Evolutionary conservation across 2,113 vertebrate species (phyloP), one percentile per base, ranked within the genome.

Genomic region (Vidua macroura): DNA sequence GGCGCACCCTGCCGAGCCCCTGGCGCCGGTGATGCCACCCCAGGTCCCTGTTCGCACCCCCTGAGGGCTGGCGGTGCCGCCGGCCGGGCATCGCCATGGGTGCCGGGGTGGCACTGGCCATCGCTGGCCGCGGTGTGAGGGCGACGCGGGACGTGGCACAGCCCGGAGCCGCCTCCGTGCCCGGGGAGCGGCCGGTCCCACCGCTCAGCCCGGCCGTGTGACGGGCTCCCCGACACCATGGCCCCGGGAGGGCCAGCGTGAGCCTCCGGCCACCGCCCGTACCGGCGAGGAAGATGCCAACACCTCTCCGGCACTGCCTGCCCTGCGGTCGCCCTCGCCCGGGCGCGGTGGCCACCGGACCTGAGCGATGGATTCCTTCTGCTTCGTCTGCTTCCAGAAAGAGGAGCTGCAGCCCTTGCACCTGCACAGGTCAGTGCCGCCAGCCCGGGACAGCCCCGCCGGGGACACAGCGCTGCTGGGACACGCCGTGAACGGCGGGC

Each of bases 341-440:
- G 68, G 97, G 94, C 33, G 44, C 59, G 7, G 90, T 2, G 20
- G 80, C 85, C 80, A 35, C 51, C 18, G n/a, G 43, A 44, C 55
- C 3, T 10, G 52, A 43, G 93, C 95, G 2, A 96, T 97, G 81
- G 97, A 98, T 60, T 96, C 98, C 62, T 98, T 98, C 97, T 98
- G 98, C 96, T 96, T 98, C 35, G 21, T 97, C 88, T 98, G 98
- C 95, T 97, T 98, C 90, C 98, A 97, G 84, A 96, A 91, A 93
- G 96, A 97, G 83, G 97, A 98, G 74, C 96, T 98, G 69, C 97
- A 98, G 93, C 96, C 96, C n/a, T 95, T 98, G 96, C 97, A 97
- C 25, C 86, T 97, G 69, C 96, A 82, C 95, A 98, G 98, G 98
- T 98, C 91, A 97, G 98, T 97, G 79, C 37, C 3, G 3, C 10